Percentiles rank a stretch among this genome's conserved stretches.
Evolutionary conservation across 2,888 invertebrate genomes (phyloP).

Genomic region (Drosophila antonietae): DNA sequence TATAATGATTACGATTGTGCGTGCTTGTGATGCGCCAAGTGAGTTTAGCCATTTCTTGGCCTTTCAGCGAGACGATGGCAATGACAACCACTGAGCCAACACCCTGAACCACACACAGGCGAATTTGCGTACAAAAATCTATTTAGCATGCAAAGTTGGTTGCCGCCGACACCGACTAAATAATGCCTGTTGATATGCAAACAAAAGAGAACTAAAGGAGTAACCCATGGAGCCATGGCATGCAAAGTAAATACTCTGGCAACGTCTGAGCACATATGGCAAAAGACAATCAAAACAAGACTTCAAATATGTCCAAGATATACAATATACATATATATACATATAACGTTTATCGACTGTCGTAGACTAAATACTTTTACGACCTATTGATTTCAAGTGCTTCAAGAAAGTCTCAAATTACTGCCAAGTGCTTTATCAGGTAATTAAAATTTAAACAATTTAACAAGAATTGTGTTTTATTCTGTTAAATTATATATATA

Average conservation of each 20-base stretch:
- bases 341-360: background rate
- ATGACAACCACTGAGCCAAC: conserved; percentile 22
- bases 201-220: conserved; percentile 12
- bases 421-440: background rate
- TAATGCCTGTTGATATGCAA: conserved; percentile 23
- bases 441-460: background rate
- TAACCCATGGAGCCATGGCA: background rate
- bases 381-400: background rate
- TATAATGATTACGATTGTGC: conserved; percentile 38
- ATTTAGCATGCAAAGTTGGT: conserved; percentile 65
- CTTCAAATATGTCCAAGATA: conserved; percentile 6
- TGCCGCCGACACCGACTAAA: conserved; percentile 25
- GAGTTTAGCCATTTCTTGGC: conserved; percentile 35
- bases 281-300: conserved; percentile 15
- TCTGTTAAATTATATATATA: too few relatives aligned
- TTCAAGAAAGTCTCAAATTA: too few relatives aligned
- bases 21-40: conserved; percentile 38
- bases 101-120: conserved; percentile 12
- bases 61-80: conserved; percentile 22
- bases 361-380: background rate
- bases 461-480: background rate
- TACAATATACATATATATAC: background rate
- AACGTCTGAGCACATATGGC: conserved; percentile 31
- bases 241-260: conserved; percentile 8
- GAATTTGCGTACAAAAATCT: conserved; percentile 43